These are phyloP conservation scores for Percopsis omiscomaycus DNA, from an alignment of 2,797 vertebrate genomes.

Conservation along the genomic window DNA sequence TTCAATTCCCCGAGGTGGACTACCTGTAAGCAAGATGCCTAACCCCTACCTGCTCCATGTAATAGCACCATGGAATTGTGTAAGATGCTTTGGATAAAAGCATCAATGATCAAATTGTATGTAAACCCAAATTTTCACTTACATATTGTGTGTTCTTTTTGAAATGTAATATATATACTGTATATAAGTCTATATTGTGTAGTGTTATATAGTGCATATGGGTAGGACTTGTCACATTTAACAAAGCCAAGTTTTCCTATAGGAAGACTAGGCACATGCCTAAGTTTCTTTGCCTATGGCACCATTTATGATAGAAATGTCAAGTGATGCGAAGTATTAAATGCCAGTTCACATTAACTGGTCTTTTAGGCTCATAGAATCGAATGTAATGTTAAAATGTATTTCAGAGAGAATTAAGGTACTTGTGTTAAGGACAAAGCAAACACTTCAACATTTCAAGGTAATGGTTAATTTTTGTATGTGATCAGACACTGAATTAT, in stretches of 20 bases:
- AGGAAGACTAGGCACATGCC: no score
- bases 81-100: no score
- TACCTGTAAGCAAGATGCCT: no score
- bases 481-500: slow-evolving; percentile 41
- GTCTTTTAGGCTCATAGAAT: slow-evolving; percentile 9
- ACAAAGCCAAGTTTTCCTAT: no score
- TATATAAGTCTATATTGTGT: background rate
- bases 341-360: slow-evolving; percentile 47
- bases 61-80: no score
- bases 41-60: no score
- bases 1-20: no score
- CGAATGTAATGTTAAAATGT: slow-evolving; percentile 43
- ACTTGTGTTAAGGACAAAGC: slow-evolving; percentile 29
- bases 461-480: slow-evolving; percentile 53
- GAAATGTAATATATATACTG: background rate
- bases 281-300: no score
- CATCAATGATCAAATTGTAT: slow-evolving; percentile 5
- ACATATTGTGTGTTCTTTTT: background rate
- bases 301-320: no score
- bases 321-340: slow-evolving; percentile 51
- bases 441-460: slow-evolving; percentile 52
- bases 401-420: slow-evolving; percentile 27
- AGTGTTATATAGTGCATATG: no score
- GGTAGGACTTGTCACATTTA: no score
- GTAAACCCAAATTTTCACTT: background rate